A percentile compares a stretch with the other conserved stretches of the same genome.
Evolutionary conservation across 2,113 vertebrate species (phyloP).

Genomic region (Pygoscelis antarcticus): DNA sequence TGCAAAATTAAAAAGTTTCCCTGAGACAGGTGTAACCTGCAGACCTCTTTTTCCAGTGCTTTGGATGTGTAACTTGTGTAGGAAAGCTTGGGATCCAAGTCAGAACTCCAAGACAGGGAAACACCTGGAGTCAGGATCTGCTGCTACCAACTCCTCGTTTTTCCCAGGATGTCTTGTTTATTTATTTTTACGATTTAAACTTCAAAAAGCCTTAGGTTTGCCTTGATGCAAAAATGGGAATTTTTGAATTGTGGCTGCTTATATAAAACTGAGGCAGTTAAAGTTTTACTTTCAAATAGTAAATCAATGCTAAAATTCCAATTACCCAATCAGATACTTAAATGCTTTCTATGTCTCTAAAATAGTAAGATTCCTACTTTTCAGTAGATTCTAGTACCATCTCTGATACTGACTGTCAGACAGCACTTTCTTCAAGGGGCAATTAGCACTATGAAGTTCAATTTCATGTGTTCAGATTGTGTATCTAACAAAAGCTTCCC

Average conservation of each 20-base stretch:
- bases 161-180: background rate
- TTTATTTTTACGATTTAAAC: background rate
- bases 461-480: background rate
- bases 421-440: background rate
- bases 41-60: background rate
- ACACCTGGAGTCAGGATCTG: background rate
- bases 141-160: background rate
- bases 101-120: background rate
- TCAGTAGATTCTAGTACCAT: background rate
- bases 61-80: background rate
- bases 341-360: background rate
- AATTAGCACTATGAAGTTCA: background rate
- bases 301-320: background rate
- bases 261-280: background rate
- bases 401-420: background rate
- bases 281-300: background rate
- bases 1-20: background rate
- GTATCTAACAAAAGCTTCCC: background rate
- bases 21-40: background rate
- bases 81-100: background rate
- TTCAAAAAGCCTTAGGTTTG: background rate
- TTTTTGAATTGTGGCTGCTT: background rate
- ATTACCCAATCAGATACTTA: background rate
- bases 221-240: background rate
- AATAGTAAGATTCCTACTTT: background rate